Percentiles rank a stretch among this genome's conserved stretches.
These are phyloP conservation scores for Bellardia pandia DNA, from an alignment of 2,888 invertebrate species.

Conservation along the genomic window DNA sequence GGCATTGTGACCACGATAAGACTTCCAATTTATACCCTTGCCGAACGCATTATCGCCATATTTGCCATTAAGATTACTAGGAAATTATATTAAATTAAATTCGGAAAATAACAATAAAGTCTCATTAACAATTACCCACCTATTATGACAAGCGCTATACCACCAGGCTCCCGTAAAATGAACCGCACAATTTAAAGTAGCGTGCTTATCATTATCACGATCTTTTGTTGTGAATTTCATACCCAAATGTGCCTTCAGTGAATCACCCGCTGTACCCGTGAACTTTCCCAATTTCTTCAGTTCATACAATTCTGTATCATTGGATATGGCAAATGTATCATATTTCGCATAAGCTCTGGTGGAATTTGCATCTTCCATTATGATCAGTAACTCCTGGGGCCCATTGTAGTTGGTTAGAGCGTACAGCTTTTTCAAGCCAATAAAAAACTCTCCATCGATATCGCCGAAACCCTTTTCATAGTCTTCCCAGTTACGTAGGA, in stretches of 20 bases:
- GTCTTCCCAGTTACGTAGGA: constrained; percentile 87
- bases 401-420: constrained; percentile 81
- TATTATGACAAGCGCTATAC: constrained; percentile 2
- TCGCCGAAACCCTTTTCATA: constrained; percentile 89
- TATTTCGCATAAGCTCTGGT: constrained; percentile 80
- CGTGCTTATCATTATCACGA: constrained; percentile 26
- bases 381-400: constrained; percentile 86
- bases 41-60: constrained; percentile 13
- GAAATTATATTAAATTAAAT: not conserved
- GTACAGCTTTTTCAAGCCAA: constrained; percentile 88
- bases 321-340: constrained; percentile 22
- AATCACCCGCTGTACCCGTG: constrained; percentile 37
- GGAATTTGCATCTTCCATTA: constrained; percentile 86
- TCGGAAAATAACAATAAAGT: not conserved
- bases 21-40: constrained; percentile 24
- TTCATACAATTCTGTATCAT: constrained; percentile 19
- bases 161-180: constrained; percentile 42
- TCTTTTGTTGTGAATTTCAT: constrained; percentile 41
- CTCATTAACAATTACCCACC: not conserved
- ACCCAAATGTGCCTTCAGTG: not conserved
- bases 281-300: constrained; percentile 30
- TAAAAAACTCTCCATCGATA: constrained; percentile 88
- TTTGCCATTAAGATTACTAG: constrained; percentile 47
- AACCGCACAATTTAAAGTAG: constrained; percentile 21
- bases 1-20: not conserved